These are phyloP conservation scores for Drosophila picticornis DNA, from an alignment of 2,888 invertebrate genomes.

Conservation along the genomic window DNA sequence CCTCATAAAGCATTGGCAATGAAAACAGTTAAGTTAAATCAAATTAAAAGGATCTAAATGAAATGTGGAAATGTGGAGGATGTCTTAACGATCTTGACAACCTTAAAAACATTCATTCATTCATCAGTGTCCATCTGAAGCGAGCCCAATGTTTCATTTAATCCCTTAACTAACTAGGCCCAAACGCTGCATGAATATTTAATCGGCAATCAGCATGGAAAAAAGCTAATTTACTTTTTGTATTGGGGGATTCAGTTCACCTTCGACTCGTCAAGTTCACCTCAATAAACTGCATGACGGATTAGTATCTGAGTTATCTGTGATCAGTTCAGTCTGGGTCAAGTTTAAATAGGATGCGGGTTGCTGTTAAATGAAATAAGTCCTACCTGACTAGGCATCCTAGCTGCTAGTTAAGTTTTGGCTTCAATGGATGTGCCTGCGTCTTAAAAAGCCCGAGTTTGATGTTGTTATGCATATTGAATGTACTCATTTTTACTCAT, in stretches of 20 bases:
- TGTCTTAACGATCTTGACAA: not conserved
- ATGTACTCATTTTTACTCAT: no score
- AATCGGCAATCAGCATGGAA: not conserved
- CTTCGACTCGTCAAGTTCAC: slow-evolving; percentile 54
- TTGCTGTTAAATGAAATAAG: not conserved
- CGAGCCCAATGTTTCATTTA: not conserved
- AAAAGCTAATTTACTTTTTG: slow-evolving; percentile 42
- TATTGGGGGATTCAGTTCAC: slow-evolving; percentile 65
- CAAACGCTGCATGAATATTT: slow-evolving; percentile 1
- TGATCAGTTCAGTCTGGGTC: not conserved
- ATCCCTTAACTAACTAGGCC: slow-evolving; percentile 1
- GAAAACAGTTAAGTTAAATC: not conserved
- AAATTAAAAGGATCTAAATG: not conserved
- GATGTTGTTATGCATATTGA: not conserved
- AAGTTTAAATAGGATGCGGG: not conserved
- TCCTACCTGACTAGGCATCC: no score
- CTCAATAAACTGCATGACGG: slow-evolving; percentile 7
- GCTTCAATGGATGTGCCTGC: not conserved
- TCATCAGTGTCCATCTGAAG: not conserved
- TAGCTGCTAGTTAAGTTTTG: no score
- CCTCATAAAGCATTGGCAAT: not conserved
- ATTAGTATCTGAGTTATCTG: not conserved
- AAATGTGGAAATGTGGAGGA: not conserved
- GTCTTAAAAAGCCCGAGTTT: not conserved
- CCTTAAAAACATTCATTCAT: not conserved